These are phyloP conservation scores for Capitulum mitella DNA, from an alignment of 2,888 invertebrate species.

Conservation along the genomic window DNA sequence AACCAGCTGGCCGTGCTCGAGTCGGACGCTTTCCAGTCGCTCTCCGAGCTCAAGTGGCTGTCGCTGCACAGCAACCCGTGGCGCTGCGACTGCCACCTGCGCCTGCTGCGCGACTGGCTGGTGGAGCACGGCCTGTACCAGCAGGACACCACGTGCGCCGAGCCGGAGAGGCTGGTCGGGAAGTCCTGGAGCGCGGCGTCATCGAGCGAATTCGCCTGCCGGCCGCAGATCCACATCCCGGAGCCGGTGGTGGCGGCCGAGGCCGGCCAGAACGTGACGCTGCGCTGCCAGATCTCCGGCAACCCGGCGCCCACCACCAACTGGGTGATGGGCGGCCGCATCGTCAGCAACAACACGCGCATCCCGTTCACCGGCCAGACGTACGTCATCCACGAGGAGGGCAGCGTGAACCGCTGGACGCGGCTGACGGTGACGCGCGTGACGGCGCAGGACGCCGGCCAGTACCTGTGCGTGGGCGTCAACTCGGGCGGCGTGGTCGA, in stretches of 20 bases:
- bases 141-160: slow-evolving; percentile 58
- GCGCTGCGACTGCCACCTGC: slow-evolving; percentile 79
- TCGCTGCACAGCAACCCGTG: slow-evolving; percentile 78
- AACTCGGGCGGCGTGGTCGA: slow-evolving; percentile 71
- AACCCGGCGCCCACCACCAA: slow-evolving; percentile 74
- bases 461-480: slow-evolving; percentile 71
- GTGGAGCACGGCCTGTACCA: slow-evolving; percentile 67
- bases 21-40: slow-evolving; percentile 59
- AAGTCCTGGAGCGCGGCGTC: slow-evolving; percentile 69
- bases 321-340: slow-evolving; percentile 38
- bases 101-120: slow-evolving; percentile 77
- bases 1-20: slow-evolving; percentile 67
- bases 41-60: slow-evolving; percentile 69
- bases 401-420: slow-evolving; percentile 53
- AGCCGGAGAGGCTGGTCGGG: slow-evolving; percentile 61
- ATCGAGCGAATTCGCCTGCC: slow-evolving; percentile 70
- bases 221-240: slow-evolving; percentile 56
- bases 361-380: slow-evolving; percentile 34
- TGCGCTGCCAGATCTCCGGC: slow-evolving; percentile 39
- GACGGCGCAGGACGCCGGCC: slow-evolving; percentile 71
- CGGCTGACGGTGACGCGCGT: slow-evolving; percentile 76
- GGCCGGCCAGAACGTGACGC: slow-evolving; percentile 39
- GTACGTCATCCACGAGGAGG: slow-evolving; percentile 33
- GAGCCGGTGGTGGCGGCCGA: slow-evolving; percentile 33
- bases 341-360: slow-evolving; percentile 36